These are phyloP conservation scores for Hyles vespertilio DNA, from an alignment of 1,140 invertebrate genomes.

Conservation along the genomic window DNA sequence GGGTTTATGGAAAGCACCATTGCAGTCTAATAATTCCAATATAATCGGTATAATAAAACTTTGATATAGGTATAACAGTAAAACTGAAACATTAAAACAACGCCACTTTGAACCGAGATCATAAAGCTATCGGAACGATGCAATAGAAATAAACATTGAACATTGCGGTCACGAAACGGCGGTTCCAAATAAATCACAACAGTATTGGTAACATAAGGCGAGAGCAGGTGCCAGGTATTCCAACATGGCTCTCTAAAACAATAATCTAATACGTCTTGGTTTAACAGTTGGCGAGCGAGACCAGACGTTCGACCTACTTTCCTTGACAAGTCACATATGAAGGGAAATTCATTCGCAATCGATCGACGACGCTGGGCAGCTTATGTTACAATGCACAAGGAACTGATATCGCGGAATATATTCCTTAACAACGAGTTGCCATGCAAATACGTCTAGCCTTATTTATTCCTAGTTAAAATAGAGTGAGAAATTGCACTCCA, in stretches of 20 bases:
- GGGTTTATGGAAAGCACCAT: too few species aligned
- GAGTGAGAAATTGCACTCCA: too few species aligned
- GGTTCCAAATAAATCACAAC: constrained; percentile 11
- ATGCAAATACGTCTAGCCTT: too few species aligned
- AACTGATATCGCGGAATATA: too few species aligned
- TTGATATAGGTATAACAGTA: too few species aligned
- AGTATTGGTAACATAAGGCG: constrained; percentile 4
- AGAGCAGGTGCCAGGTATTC: constrained; percentile 19
- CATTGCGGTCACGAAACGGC: constrained; percentile 3
- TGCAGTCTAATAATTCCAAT: too few species aligned
- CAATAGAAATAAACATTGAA: background rate
- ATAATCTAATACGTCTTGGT: constrained; percentile 26
- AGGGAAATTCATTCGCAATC: constrained; percentile 44
- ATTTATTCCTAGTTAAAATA: too few species aligned
- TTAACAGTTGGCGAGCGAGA: constrained; percentile 28
- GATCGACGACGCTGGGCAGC: constrained; percentile 12
- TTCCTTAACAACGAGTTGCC: too few species aligned
- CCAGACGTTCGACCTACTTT: constrained; percentile 54
- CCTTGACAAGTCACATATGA: constrained; percentile 40
- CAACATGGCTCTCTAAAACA: constrained; percentile 22
- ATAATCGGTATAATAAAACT: too few species aligned
- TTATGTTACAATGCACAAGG: constrained; percentile 18
- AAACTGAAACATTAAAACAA: too few species aligned
- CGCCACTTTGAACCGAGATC: too few species aligned
- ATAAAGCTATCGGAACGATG: background rate